phyloP scores from a whole-genome alignment of 2,888 invertebrate species.

The Acrobasis repandana region DNA sequence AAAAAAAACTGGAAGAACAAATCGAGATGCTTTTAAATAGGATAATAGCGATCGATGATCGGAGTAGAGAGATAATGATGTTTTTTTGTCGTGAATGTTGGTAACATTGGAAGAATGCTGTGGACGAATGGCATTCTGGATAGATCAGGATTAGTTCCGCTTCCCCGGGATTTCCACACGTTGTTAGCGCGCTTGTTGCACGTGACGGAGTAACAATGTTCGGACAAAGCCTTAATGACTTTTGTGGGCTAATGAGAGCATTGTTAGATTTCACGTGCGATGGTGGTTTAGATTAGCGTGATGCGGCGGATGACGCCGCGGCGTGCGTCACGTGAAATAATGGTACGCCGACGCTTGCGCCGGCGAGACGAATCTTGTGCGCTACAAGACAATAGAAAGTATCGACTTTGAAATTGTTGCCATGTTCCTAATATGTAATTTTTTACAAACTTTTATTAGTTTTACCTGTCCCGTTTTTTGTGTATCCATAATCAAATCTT shows the following conservation, averaged over 20 bases:
- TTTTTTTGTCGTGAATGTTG: conserved; percentile 64
- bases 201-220: conserved; percentile 71
- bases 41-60: conserved; percentile 82
- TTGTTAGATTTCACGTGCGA: conserved; percentile 65
- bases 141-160: conserved; percentile 76
- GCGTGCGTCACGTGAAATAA: conserved; percentile 63
- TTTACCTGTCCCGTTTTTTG: too few relatives aligned
- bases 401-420: too few relatives aligned
- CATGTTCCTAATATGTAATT: too few relatives aligned
- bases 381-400: too few relatives aligned
- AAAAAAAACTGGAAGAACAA: conserved; percentile 75
- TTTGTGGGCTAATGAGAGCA: conserved; percentile 76
- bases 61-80: conserved; percentile 80
- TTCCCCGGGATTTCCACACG: conserved; percentile 78
- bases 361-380: conserved; percentile 3
- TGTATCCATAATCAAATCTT: too few relatives aligned
- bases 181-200: conserved; percentile 76
- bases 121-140: conserved; percentile 66
- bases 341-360: conserved; percentile 43
- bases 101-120: conserved; percentile 63
- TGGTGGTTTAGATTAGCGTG: conserved; percentile 62
- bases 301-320: conserved; percentile 42
- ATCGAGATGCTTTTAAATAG: conserved; percentile 81
- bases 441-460: too few relatives aligned
- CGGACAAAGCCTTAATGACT: conserved; percentile 71